Conservation (phyloP, 2,113 vertebrate species). For the Puffinus mauretanicus region DNA sequence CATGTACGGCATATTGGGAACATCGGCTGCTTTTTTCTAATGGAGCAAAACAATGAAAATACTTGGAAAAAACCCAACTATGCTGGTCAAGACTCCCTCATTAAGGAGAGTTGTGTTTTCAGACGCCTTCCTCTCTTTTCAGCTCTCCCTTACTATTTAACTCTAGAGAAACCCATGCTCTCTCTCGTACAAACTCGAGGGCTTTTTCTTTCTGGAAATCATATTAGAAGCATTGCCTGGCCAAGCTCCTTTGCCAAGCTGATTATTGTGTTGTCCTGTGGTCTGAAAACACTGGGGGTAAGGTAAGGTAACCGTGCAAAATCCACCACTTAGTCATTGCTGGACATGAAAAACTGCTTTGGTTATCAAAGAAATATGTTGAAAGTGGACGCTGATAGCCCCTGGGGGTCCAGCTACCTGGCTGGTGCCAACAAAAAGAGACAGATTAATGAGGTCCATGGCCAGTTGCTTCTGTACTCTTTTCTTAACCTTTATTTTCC, state of each 20-base stretch:
- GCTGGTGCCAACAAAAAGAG: slow-evolving; percentile 49
- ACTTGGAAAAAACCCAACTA: neutral
- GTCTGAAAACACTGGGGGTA: slow-evolving; percentile 14
- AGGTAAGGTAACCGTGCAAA: slow-evolving; percentile 51
- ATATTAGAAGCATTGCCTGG: neutral
- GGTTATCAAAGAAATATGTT: slow-evolving; percentile 41
- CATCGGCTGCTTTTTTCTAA: neutral
- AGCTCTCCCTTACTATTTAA: neutral
- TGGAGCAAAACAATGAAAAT: neutral
- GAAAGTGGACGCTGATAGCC: neutral
- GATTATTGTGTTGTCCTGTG: neutral
- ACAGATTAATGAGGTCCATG: slow-evolving; percentile 45
- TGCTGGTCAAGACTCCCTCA: slow-evolving; percentile 5
- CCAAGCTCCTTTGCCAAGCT: neutral
- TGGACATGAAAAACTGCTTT: neutral
- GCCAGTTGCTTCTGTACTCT: slow-evolving; percentile 44
- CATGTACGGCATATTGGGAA: neutral
- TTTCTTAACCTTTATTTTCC: slow-evolving; percentile 55
- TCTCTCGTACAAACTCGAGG: neutral
- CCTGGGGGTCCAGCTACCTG: slow-evolving; percentile 13
- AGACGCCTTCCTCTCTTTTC: neutral
- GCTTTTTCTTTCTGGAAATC: slow-evolving; percentile 6
- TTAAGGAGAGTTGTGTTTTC: neutral
- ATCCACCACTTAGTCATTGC: slow-evolving; percentile 22
- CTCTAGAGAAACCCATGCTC: neutral